Conservation (phyloP, 2,888 invertebrate species). For the Diplolepis rosae region DNA sequence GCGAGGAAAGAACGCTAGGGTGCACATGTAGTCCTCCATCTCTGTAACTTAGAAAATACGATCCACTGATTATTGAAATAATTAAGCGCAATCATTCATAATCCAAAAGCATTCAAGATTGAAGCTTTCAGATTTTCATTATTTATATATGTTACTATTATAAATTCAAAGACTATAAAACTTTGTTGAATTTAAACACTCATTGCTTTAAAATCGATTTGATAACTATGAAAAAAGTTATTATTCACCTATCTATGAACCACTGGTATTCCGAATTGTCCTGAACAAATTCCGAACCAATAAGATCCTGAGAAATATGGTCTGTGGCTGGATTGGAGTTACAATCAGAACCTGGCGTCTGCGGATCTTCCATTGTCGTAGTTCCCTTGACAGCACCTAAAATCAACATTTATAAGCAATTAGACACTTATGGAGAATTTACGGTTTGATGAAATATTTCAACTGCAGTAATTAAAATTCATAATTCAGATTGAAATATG, state of each 20-base stretch:
- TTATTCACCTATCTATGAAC: slow-evolving; percentile 88
- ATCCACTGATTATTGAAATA: slow-evolving; percentile 2
- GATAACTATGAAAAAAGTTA: not conserved
- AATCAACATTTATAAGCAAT: slow-evolving; percentile 16
- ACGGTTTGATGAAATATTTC: too few species aligned
- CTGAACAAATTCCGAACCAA: slow-evolving; percentile 81
- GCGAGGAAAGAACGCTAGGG: slow-evolving; percentile 86
- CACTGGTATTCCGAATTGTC: slow-evolving; percentile 94
- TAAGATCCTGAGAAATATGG: slow-evolving; percentile 76
- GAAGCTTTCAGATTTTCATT: too few species aligned
- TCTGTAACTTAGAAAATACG: slow-evolving; percentile 78
- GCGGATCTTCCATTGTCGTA: slow-evolving; percentile 71
- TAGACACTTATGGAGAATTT: too few species aligned
- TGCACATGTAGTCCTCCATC: slow-evolving; percentile 85
- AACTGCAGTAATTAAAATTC: too few species aligned
- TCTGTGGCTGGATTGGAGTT: slow-evolving; percentile 77
- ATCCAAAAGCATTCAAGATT: too few species aligned
- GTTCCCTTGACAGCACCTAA: slow-evolving; percentile 62
- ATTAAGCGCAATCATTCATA: slow-evolving; percentile 8
- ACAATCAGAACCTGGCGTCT: slow-evolving; percentile 77
- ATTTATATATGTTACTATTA: too few species aligned
- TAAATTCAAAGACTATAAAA: too few species aligned
- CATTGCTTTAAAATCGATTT: too few species aligned
- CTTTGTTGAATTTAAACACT: too few species aligned
- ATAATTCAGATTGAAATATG: too few species aligned